Evolutionary conservation across 2,797 vertebrate genomes (phyloP), one percentile per base, ranked within the genome.

Genomic region (Cynodonichthys magdalenae): DNA sequence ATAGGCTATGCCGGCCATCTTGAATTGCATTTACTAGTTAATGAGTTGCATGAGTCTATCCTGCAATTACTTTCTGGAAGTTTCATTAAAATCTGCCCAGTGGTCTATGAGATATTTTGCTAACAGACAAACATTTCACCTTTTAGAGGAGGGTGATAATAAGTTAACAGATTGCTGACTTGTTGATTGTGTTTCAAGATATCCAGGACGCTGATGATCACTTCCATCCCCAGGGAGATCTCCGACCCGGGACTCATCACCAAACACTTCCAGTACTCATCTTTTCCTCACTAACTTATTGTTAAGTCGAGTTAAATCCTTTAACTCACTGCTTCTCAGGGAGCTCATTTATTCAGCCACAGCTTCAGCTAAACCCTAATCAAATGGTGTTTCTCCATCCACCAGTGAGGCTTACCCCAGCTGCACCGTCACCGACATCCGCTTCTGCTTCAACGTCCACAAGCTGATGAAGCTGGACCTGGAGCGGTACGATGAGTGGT

Each of bases 351-450:
- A 29, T 39, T 53, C 34, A 29, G 18, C 19, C 20, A 2, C 29
- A n/a, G 19, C 27, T 17, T 5, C 48, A 34, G 9, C 11, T 8
- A 50, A 36, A 24, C 39, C n/a, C 48, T 24, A 9, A 53, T 53
- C 1, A 3, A 10, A 11, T 12, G 20, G n/a, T 9, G n/a, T 48
- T 20, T 46, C 45, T 77, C 53, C 14, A 0, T 65, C 56, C 53
- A 39, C 56, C 34, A 99, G 97, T 0, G 97, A 99, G 91, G 97
- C 97, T 69, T 99, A 99, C 69, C 97, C 96, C 64, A 97, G 96
- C 81, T 98, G 96, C 52, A 94, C 95, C 0, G 95, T 99, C 86
- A 98, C 94, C 39, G 96, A 94, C 1, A 95, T 98, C 80, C 95
- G 96, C 56, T 97, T 99, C 91, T 97, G 96, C 89, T 99, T 95